A percentile compares a stretch with the other conserved stretches of the same genome.
phyloP scores from a whole-genome alignment of 1,140 invertebrate genomes.

The Parapsyche elsis region DNA sequence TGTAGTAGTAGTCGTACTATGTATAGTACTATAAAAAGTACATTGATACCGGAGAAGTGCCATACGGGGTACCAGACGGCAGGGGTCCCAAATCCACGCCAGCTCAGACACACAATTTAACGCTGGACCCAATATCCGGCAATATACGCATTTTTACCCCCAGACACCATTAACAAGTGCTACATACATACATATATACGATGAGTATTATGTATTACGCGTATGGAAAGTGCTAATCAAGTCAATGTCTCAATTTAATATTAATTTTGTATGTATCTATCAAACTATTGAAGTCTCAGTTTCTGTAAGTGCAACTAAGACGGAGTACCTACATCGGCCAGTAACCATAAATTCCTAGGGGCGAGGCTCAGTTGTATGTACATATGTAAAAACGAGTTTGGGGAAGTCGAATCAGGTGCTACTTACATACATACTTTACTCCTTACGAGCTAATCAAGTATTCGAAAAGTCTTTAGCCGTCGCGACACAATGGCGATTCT shows the following conservation, averaged over 20 bases:
- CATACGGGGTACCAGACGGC: slow-evolving; percentile 20
- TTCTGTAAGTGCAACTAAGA: no score
- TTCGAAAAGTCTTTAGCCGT: neutral
- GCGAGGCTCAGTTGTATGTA: no score
- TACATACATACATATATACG: neutral
- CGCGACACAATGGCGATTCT: slow-evolving; percentile 5
- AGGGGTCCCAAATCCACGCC: slow-evolving; percentile 15
- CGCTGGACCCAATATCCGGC: neutral
- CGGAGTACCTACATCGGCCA: no score
- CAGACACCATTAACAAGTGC: neutral
- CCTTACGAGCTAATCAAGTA: neutral
- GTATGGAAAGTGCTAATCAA: neutral
- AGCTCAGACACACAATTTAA: neutral
- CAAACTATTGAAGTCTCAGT: no score
- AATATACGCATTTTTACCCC: neutral
- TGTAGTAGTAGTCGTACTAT: neutral
- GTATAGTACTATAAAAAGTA: slow-evolving; percentile 36
- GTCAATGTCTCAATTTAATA: neutral
- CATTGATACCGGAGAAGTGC: slow-evolving; percentile 42
- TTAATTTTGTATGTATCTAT: no score
- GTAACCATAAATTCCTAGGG: no score
- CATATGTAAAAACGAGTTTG: no score
- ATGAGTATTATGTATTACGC: neutral
- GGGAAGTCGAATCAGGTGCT: no score
- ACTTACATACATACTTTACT: no score